Base-by-base conservation (phyloP, 2,888 invertebrate genomes). In the Mechanitis messenoides region DNA sequence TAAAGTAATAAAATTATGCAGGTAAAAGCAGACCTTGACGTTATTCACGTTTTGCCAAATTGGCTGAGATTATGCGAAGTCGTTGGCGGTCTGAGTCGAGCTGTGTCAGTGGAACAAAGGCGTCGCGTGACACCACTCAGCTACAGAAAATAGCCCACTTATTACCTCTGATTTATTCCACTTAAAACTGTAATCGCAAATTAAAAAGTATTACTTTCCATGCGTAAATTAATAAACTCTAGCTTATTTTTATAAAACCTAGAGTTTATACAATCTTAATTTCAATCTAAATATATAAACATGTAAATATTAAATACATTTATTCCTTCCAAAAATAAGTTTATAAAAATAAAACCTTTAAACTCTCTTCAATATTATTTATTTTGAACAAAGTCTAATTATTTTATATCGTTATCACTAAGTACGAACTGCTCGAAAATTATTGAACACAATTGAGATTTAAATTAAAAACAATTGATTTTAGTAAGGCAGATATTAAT, bases 81-180 rank as follows among this genome's bases (percentile, higher is more conserved):
- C 64, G 45, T 60, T 66, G 58, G 63, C 66, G 56, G 63, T 68
- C 64, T 59, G 38, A 33, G 54, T 47, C 63, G 62, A 61, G 60
- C 58, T 74, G 74, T 76, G 78, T 76, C 75, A 75, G 72, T 75
- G 74, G 77, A 82, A 84, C 81, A 84, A 84, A 80, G 74, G 78
- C 66, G 62, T 77, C 73, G 78, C 81, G 79, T 81, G 81, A 80
- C 80, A 76, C 73, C 73, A 71, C 74, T 76, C 71, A 72, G 71
- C 72, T 68, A 73, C 73, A 75, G 76, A 73, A 77, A 65, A 68
- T 59, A 63, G 55, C 59, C 53, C 45, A 57, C 45, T 59, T 61
- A 55, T 56, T 60, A 46, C 38, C 47, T 12, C 42, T 53, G 47
- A 58, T 61, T 58, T 54, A 54, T 53, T 61, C 46, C 50, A 50